phyloP scores from a whole-genome alignment of 2,113 vertebrate genomes.

The Meleagris gallopavo region DNA sequence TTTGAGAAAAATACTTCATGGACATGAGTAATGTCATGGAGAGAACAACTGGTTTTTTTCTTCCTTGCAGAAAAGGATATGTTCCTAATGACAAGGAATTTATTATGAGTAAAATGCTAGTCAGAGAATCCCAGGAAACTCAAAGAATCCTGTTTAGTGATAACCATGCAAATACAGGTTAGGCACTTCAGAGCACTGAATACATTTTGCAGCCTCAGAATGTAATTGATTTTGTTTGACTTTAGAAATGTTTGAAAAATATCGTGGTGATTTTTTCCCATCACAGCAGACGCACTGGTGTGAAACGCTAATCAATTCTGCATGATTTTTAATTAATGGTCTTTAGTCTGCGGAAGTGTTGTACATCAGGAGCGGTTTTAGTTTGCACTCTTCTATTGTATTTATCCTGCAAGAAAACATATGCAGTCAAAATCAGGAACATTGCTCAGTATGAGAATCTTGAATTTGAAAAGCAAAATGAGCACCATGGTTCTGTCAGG shows the following conservation, averaged over 20 bases:
- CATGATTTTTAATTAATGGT: constrained; percentile 6
- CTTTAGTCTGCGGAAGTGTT: background rate
- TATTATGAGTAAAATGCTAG: background rate
- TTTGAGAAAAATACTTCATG: background rate
- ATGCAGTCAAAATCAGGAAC: background rate
- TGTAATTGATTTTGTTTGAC: background rate
- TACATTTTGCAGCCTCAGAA: background rate
- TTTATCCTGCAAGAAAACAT: background rate
- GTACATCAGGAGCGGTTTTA: background rate
- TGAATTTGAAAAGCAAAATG: background rate
- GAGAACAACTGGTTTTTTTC: background rate
- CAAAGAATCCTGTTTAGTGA: background rate
- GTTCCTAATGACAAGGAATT: background rate
- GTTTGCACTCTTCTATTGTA: background rate
- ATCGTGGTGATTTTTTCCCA: background rate
- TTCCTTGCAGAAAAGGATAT: background rate
- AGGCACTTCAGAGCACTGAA: background rate
- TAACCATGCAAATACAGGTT: background rate
- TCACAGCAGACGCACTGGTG: background rate
- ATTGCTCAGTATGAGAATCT: background rate
- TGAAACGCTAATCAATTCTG: constrained; percentile 2
- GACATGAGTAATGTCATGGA: background rate
- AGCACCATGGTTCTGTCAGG: background rate
- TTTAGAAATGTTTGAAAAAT: constrained; percentile 31
- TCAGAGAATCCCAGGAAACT: background rate